Evolutionary conservation across 2,888 invertebrate genomes (phyloP).

Genomic region (Ectropis crepuscularia): DNA sequence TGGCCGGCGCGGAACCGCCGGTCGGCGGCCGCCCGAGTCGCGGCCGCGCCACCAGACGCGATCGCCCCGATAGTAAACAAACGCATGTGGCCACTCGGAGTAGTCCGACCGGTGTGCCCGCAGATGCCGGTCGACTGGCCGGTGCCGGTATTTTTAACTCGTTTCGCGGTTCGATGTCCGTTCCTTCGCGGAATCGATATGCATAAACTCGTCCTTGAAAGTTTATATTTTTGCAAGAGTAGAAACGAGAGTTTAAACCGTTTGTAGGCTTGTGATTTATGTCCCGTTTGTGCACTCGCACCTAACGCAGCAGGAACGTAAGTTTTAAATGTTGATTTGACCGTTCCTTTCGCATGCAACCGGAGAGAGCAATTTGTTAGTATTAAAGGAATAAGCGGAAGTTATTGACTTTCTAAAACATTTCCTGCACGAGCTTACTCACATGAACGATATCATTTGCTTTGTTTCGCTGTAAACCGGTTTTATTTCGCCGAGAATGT

Average conservation of each 20-base stretch:
- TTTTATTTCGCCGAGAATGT: constrained; percentile 62
- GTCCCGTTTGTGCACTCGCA: constrained; percentile 50
- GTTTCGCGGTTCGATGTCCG: constrained; percentile 83
- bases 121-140: constrained; percentile 78
- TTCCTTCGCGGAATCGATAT: constrained; percentile 79
- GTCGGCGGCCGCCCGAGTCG: constrained; percentile 45
- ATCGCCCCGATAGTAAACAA: constrained; percentile 80
- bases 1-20: constrained; percentile 38
- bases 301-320: constrained; percentile 58
- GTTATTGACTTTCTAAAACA: constrained; percentile 63
- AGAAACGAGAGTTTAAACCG: constrained; percentile 54
- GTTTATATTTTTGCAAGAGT: constrained; percentile 65
- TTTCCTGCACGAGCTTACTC: constrained; percentile 54
- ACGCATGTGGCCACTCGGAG: constrained; percentile 77
- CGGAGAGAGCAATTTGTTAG: too few relatives aligned
- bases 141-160: constrained; percentile 82
- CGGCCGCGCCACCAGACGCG: constrained; percentile 56
- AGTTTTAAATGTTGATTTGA: constrained; percentile 66
- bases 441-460: constrained; percentile 53
- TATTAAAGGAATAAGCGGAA: constrained; percentile 41
- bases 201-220: constrained; percentile 78
- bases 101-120: constrained; percentile 80
- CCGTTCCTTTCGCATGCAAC: constrained; percentile 45
- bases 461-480: constrained; percentile 51
- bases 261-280: constrained; percentile 53